Percentiles rank a stretch among this genome's conserved stretches.
Evolutionary conservation across 2,797 vertebrate genomes (phyloP).

Genomic region (Parauchenoglanis punctatus): DNA sequence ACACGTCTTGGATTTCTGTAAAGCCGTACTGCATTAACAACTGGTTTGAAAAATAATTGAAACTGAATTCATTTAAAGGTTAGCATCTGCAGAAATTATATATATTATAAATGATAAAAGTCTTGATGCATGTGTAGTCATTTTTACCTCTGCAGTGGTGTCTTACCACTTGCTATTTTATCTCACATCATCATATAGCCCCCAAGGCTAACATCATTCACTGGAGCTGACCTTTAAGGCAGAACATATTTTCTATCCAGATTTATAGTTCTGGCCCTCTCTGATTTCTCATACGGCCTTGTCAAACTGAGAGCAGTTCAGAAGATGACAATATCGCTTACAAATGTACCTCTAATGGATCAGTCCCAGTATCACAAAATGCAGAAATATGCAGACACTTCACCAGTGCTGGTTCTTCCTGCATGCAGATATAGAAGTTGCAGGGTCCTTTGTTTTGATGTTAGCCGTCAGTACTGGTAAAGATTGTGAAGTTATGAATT

Average conservation of each 20-base stretch:
- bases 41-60: neutral
- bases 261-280: slow-evolving; percentile 53
- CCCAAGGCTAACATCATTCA: slow-evolving; percentile 64
- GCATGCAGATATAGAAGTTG: neutral
- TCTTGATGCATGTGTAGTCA: neutral
- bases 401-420: neutral
- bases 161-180: neutral
- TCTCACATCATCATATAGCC: neutral
- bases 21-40: neutral
- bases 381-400: neutral
- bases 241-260: slow-evolving; percentile 59
- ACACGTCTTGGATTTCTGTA: neutral
- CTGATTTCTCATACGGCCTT: slow-evolving; percentile 7
- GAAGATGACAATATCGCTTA: neutral
- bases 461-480: neutral
- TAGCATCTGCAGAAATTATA: neutral
- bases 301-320: neutral
- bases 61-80: slow-evolving; percentile 2
- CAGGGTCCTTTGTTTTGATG: neutral
- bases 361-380: neutral
- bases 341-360: neutral
- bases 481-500: neutral
- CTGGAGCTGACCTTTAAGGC: slow-evolving; percentile 59
- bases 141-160: neutral
- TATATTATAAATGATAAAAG: neutral